These are phyloP conservation scores for Melipona bicolor DNA, from an alignment of 2,888 invertebrate genomes.

Conservation along the genomic window DNA sequence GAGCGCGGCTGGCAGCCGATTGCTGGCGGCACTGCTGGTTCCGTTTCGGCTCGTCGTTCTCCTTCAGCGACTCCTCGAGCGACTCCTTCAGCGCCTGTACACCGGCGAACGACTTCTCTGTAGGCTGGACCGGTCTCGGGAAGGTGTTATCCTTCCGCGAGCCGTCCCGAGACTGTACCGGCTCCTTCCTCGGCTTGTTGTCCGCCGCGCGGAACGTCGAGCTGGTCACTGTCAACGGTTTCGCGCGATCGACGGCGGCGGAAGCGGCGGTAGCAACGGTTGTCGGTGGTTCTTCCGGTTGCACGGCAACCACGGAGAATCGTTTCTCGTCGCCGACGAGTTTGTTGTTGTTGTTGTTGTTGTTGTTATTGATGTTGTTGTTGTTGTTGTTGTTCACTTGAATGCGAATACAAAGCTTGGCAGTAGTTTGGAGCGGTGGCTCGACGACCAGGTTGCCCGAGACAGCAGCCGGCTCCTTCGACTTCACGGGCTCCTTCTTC, in stretches of 20 bases:
- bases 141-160: constrained; percentile 66
- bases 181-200: constrained; percentile 36
- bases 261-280: background rate
- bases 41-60: constrained; percentile 58
- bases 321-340: background rate
- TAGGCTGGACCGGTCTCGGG: constrained; percentile 59
- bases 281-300: background rate
- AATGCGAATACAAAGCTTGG: constrained; percentile 22
- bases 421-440: background rate
- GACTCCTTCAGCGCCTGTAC: constrained; percentile 52
- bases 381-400: constrained; percentile 7
- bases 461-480: constrained; percentile 15
- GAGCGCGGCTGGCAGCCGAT: constrained; percentile 1
- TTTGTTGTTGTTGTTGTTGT: too few species aligned
- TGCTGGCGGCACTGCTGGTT: constrained; percentile 34
- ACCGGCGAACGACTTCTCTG: constrained; percentile 60
- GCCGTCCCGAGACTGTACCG: constrained; percentile 43
- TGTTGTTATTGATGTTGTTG: too few species aligned
- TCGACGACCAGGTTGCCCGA: background rate
- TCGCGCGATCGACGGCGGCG: constrained; percentile 46
- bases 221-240: constrained; percentile 81
- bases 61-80: constrained; percentile 57
- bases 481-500: constrained; percentile 38
- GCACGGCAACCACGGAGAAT: background rate
- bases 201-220: constrained; percentile 77